Evolutionary conservation across 1,140 invertebrate species (phyloP).

Genomic region (Bombus affinis): DNA sequence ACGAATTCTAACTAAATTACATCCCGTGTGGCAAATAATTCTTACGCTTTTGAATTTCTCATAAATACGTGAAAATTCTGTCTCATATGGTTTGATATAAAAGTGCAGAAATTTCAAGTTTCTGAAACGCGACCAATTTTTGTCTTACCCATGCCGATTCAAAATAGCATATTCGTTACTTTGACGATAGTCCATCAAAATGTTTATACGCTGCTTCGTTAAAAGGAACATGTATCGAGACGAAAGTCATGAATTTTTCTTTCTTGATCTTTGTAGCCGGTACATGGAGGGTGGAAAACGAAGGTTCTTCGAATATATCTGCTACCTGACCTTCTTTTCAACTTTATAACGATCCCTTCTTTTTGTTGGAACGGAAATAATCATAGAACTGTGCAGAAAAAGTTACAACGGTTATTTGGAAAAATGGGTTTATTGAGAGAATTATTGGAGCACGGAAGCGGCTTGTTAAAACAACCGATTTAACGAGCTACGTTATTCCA

Average conservation of each 20-base stretch:
- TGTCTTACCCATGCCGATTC: not conserved
- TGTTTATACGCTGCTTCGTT: not conserved
- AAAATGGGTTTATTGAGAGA: not conserved
- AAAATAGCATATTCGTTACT: not conserved
- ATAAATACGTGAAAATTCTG: not conserved
- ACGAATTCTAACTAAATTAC: too few species aligned
- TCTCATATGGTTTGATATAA: too few species aligned
- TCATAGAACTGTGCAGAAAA: not conserved
- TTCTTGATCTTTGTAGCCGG: not conserved
- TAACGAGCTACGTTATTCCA: not conserved
- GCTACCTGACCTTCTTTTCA: not conserved
- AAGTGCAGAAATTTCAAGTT: not conserved
- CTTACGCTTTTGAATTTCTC: too few species aligned
- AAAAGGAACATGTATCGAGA: not conserved
- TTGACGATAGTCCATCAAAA: not conserved
- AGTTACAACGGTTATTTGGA: not conserved
- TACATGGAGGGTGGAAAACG: not conserved
- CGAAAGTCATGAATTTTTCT: not conserved
- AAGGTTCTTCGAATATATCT: not conserved
- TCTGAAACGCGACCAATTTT: too few species aligned
- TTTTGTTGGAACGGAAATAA: not conserved
- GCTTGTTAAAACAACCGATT: constrained; percentile 7
- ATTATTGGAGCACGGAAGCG: not conserved
- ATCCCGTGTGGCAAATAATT: too few species aligned
- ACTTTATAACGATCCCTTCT: not conserved